Evolutionary conservation across 2,797 vertebrate genomes (phyloP).

Genomic region (Gymnothorax javanicus): DNA sequence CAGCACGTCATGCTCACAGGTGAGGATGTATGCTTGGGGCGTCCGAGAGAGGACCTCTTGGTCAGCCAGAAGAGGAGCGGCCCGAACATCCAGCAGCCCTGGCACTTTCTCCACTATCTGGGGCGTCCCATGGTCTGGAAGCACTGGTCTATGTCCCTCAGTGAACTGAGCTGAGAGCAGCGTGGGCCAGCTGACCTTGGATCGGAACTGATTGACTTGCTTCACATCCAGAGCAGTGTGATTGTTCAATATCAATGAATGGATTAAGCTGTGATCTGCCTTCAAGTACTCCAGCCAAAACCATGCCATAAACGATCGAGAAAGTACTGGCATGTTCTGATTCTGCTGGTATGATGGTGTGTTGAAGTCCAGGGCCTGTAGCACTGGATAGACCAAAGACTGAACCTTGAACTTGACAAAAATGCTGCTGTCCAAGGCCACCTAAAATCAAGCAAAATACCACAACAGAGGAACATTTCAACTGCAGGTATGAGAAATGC

Average conservation of each 20-base stretch:
- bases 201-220: constrained; percentile 60
- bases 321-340: constrained; percentile 73
- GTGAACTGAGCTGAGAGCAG: constrained; percentile 74
- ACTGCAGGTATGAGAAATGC: background rate
- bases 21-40: constrained; percentile 86
- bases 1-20: constrained; percentile 88
- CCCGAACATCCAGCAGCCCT: constrained; percentile 79
- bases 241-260: constrained; percentile 80
- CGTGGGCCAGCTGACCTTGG: constrained; percentile 81
- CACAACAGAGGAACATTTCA: background rate
- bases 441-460: constrained; percentile 63
- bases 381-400: constrained; percentile 88
- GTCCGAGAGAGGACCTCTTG: constrained; percentile 71
- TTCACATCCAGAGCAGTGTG: constrained; percentile 80
- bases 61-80: constrained; percentile 80
- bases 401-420: constrained; percentile 83
- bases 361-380: constrained; percentile 92
- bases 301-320: constrained; percentile 74
- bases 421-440: constrained; percentile 72
- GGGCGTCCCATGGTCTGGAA: constrained; percentile 63
- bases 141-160: constrained; percentile 73
- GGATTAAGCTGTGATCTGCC: constrained; percentile 67
- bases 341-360: constrained; percentile 92
- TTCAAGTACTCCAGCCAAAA: constrained; percentile 91
- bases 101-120: constrained; percentile 70